These are phyloP conservation scores for Hermaeophaga mercurialis DNA, from an alignment of 2,888 invertebrate species.

Conservation along the genomic window DNA sequence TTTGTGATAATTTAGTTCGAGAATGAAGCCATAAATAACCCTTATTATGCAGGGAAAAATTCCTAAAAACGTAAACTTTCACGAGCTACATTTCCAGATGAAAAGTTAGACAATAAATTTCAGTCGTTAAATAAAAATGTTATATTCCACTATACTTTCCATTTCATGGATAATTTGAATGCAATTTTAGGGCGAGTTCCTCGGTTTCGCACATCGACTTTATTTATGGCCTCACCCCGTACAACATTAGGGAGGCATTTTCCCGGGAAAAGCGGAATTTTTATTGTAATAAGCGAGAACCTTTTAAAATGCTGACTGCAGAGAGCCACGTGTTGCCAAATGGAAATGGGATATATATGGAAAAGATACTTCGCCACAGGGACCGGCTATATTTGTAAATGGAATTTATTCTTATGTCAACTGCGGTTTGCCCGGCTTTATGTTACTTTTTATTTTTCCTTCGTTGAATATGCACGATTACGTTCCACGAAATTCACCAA, in stretches of 20 bases:
- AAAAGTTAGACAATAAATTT: slow-evolving; percentile 46
- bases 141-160: slow-evolving; percentile 48
- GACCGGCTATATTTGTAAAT: slow-evolving; percentile 50
- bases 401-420: slow-evolving; percentile 46
- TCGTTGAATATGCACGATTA: slow-evolving; percentile 22
- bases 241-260: slow-evolving; percentile 50
- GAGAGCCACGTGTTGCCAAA: slow-evolving; percentile 50
- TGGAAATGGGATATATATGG: slow-evolving; percentile 49
- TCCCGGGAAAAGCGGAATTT: slow-evolving; percentile 45
- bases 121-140: slow-evolving; percentile 47
- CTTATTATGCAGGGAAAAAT: slow-evolving; percentile 31
- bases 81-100: slow-evolving; percentile 43
- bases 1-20: slow-evolving; percentile 23
- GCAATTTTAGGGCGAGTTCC: slow-evolving; percentile 45
- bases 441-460: slow-evolving; percentile 25
- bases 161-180: slow-evolving; percentile 49
- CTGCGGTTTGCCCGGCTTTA: slow-evolving; percentile 29
- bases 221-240: slow-evolving; percentile 51
- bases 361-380: slow-evolving; percentile 49
- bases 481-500: slow-evolving; percentile 14
- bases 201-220: slow-evolving; percentile 51
- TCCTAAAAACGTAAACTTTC: slow-evolving; percentile 41
- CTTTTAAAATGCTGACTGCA: slow-evolving; percentile 51
- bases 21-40: slow-evolving; percentile 27
- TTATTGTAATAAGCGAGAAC: slow-evolving; percentile 53